phyloP scores from a whole-genome alignment of 2,888 invertebrate genomes.

The Onthophagus sagittarius region DNA sequence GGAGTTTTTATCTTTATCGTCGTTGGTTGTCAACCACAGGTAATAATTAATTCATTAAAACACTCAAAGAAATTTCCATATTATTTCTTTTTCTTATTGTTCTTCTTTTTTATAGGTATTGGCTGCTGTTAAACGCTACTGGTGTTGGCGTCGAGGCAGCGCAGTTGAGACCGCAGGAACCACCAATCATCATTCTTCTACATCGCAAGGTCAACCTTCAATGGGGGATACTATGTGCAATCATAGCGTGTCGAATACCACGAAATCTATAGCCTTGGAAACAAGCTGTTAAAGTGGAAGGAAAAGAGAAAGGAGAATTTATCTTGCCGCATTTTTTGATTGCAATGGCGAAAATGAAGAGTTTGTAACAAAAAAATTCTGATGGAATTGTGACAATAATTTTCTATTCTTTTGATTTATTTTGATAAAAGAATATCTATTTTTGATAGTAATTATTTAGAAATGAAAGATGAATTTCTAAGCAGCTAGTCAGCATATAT shows the following conservation, averaged over 20 bases:
- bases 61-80: too few relatives aligned
- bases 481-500: slow-evolving; percentile 8
- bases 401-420: too few relatives aligned
- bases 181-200: slow-evolving; percentile 66
- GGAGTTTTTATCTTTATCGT: slow-evolving; percentile 87
- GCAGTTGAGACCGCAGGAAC: slow-evolving; percentile 56
- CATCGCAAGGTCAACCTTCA: slow-evolving; percentile 78
- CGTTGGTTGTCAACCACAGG: slow-evolving; percentile 85
- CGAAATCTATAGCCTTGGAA: slow-evolving; percentile 51
- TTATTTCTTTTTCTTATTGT: not conserved
- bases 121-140: slow-evolving; percentile 63
- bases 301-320: not conserved
- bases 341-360: not conserved
- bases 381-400: not conserved
- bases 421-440: not conserved
- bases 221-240: slow-evolving; percentile 73
- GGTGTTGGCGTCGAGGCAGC: slow-evolving; percentile 51
- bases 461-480: not conserved
- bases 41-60: slow-evolving; percentile 36
- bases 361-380: too few relatives aligned
- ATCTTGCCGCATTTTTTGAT: slow-evolving; percentile 10
- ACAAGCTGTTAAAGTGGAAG: slow-evolving; percentile 51
- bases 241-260: slow-evolving; percentile 65
- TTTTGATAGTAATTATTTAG: not conserved
- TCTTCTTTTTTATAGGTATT: slow-evolving; percentile 51